Conservation (phyloP, 2,888 invertebrate genomes). For the Drosophila meridionalis region DNA sequence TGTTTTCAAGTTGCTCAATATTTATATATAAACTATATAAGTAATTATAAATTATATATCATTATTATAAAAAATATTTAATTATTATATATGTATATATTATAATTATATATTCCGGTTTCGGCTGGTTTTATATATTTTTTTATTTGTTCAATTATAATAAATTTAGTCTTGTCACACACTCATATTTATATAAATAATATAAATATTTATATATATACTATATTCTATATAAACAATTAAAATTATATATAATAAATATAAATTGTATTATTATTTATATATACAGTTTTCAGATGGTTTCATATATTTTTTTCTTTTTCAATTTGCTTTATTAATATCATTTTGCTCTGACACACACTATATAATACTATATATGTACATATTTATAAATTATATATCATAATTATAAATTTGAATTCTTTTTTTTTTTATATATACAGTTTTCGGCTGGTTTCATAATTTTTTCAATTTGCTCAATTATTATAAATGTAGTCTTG, state of each 20-base stretch:
- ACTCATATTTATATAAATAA: background rate
- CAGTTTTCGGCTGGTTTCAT: background rate
- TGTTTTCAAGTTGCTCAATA: no score
- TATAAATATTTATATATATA: background rate
- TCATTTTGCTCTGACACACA: no score
- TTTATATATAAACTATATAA: no score
- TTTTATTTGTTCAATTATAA: conserved; percentile 2
- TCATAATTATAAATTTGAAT: background rate
- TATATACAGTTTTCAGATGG: no score
- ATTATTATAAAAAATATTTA: background rate
- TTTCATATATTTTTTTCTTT: no score
- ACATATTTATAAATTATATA: no score
- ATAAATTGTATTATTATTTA: background rate
- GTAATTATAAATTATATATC: no score
- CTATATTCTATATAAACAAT: background rate
- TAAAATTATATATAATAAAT: no score
- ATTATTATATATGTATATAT: background rate
- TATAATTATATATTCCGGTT: background rate
- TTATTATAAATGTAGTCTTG: background rate
- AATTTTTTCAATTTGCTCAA: conserved; percentile 4
- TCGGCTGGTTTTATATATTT: background rate
- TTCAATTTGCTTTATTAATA: no score
- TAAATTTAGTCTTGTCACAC: background rate
- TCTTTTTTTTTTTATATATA: background rate
- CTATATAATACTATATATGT: no score